Base-by-base conservation (phyloP, 2,888 invertebrate genomes). In the Drosophila neonasuta region DNA sequence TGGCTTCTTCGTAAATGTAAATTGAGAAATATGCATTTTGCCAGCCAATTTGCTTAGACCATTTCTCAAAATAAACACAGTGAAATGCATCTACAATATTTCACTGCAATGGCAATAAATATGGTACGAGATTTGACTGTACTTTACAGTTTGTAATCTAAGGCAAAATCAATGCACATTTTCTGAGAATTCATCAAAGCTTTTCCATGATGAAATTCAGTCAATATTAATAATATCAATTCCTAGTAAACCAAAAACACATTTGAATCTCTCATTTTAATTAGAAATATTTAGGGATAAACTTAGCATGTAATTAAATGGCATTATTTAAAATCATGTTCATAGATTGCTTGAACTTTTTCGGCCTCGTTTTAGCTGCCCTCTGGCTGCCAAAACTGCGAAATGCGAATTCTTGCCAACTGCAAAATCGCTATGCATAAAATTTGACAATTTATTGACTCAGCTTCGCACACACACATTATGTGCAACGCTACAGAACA, bases 401-500 rank as follows among this genome's bases (percentile, higher is more conserved):
- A 30, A 66, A 24, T 24, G 6, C 6, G 24, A 61, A 48, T 44
- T 29, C 11, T 54, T 72, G 75, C 72, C 75, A 75, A 75, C 73
- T 60, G 44, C 44, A 49, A 70, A 77, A 71, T 67, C 56, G 73
- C 46, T 59, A 60, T 71, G 80, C 87, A 87, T 82, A 87, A 86
- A 87, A 86, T 88, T 87, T 88, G 84, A 85, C 88, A 88, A 87
- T 87, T 88, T 88, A 88, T 87, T 83, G 88, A 87, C 87, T 24
- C 24, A 24, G 86, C 79, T 80, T 73, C 41, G 15, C 79, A 71
- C 52, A 69, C 72, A 65, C 77, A 61, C 68, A 74, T 76, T 72
- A 42, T 76, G 64, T 64, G 11, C 51, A 67, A 63, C 65, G 57
- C 52, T 52, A 69, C 20, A 57, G 54, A 61, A 74, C 60, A 75